Base-by-base conservation (phyloP, 2,797 vertebrate species). In the Fratercula arctica region DNA sequence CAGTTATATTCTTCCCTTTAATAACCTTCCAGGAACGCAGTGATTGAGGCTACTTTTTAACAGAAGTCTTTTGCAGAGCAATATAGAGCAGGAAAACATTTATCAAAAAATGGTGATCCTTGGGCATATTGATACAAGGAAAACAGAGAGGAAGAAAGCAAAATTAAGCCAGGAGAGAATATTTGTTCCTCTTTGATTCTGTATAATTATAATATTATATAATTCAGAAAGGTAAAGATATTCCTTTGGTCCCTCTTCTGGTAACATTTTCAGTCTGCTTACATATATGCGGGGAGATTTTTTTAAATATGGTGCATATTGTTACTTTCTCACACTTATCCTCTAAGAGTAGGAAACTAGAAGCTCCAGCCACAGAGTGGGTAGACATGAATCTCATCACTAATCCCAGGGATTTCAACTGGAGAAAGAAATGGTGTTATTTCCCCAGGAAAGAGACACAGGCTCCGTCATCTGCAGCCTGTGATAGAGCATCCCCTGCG, bases 381-480 rank as follows among this genome's bases (percentile, higher is more conserved):
- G 16, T 68, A 82, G 54, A 26, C 12, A 24, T 16, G 29, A 85
- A 75, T 31, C 13, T 7, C 39, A 35, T 41, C 53, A 29, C 18
- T 63, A 54, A 53, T 50, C 8, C 18, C 15, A 59, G 35, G 11
- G 15, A 35, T 59, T 93, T 87, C 2, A 0, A 37, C 77, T 54
- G 76, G 39, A 61, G 51, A 73, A 90, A 57, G 13, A 64, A 75
- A 50, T 15, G 2, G 18, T 72, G 8, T 35, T 15, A 35, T 78
- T 91, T 56, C 31, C 24, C 20, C 41, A 29, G 31, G 48, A 61
- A 86, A 74, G 9, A 9, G 16, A 24, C 24, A 10, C 4, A 46
- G 18, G 6, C 4, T 70, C 15, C 19, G 72, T 66, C 2, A 0
- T 31, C 57, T 81, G 25, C n/a, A 72, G 5, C 13, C 31, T 0